Percentiles rank a stretch among this genome's conserved stretches.
Evolutionary conservation across 2,113 vertebrate genomes (phyloP).

Genomic region (Alligator sinensis): DNA sequence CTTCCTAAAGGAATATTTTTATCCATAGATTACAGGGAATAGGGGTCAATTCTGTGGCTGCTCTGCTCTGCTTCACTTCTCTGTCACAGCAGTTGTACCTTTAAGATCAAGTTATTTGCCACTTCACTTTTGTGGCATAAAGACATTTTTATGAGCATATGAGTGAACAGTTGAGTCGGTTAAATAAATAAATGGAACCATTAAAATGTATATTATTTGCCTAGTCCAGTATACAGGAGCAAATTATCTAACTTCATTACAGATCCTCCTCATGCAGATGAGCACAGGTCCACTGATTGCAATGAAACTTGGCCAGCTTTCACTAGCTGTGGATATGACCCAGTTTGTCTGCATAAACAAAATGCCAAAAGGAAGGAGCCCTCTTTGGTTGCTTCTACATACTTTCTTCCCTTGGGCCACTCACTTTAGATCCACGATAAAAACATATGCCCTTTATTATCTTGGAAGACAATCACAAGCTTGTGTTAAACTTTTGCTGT

Average conservation of each 20-base stretch:
- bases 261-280: neutral
- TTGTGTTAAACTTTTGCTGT: neutral
- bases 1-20: neutral
- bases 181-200: neutral
- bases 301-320: neutral
- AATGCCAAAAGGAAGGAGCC: neutral
- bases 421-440: neutral
- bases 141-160: neutral
- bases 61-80: neutral
- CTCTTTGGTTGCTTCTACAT: neutral
- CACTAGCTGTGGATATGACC: neutral
- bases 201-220: fast-evolving
- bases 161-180: neutral
- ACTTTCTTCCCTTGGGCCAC: neutral
- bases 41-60: neutral
- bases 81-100: neutral
- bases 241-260: neutral
- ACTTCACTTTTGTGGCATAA: neutral
- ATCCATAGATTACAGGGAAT: neutral
- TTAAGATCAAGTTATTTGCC: neutral
- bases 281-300: neutral
- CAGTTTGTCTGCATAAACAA: neutral
- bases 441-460: neutral
- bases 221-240: neutral
- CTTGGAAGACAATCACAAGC: neutral